Evolutionary conservation across 2,888 invertebrate species (phyloP).

Genomic region (Drosophila parthenogenetica): DNA sequence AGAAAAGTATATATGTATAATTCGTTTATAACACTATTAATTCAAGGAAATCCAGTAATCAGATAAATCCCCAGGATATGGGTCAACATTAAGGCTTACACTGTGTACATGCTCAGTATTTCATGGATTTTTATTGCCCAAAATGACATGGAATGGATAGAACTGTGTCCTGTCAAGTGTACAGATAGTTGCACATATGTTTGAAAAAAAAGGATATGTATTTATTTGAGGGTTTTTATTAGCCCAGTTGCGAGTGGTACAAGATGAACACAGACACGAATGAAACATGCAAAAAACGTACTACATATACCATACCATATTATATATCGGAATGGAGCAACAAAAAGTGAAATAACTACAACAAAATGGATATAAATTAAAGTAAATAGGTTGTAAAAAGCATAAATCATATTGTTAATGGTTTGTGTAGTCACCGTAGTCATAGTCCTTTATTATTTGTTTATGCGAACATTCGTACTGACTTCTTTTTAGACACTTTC

Average conservation of each 20-base stretch:
- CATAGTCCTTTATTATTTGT: constrained; percentile 54
- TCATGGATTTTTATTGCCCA: neutral
- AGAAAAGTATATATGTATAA: too few species aligned
- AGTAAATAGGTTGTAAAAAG: constrained; percentile 68
- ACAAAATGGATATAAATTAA: constrained; percentile 57
- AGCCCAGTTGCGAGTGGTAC: constrained; percentile 8
- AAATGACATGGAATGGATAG: constrained; percentile 9
- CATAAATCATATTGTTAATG: constrained; percentile 73
- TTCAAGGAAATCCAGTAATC: too few species aligned
- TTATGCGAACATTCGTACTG: constrained; percentile 30
- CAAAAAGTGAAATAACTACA: constrained; percentile 31
- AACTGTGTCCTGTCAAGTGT: constrained; percentile 3
- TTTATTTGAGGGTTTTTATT: constrained; percentile 21
- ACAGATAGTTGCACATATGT: constrained; percentile 13
- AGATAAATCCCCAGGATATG: too few species aligned
- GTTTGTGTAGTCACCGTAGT: constrained; percentile 43
- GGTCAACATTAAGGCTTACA: too few species aligned
- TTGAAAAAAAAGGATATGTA: constrained; percentile 9
- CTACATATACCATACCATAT: neutral
- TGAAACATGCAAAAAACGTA: constrained; percentile 57
- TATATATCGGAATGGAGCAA: constrained; percentile 24
- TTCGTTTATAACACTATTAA: too few species aligned
- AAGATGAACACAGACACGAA: constrained; percentile 50
- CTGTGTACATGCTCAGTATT: neutral
- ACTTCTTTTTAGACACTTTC: constrained; percentile 63